Percentiles rank a stretch among this genome's conserved stretches.
phyloP scores from a whole-genome alignment of 2,797 vertebrate genomes.

The Buphagus erythrorhynchus region DNA sequence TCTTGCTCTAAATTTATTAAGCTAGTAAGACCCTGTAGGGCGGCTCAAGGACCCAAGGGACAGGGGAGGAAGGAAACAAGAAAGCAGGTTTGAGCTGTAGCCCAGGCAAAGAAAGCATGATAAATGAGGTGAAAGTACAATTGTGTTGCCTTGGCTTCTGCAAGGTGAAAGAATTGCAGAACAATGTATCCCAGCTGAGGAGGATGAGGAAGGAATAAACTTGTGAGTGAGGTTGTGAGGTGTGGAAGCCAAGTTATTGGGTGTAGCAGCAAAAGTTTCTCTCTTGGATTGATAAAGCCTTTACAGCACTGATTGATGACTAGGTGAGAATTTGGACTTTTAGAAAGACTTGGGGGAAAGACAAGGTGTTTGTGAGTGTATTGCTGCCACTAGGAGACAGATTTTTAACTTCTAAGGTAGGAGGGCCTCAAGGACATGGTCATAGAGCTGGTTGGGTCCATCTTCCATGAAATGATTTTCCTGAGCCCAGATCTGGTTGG shows the following conservation, averaged over 20 bases:
- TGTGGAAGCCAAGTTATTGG: background rate
- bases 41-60: background rate
- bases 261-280: background rate
- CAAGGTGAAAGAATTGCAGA: background rate
- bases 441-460: background rate
- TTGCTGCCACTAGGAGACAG: background rate
- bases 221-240: background rate
- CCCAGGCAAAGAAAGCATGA: background rate
- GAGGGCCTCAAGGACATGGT: background rate
- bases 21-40: slow-evolving; percentile 9
- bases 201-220: background rate
- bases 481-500: background rate
- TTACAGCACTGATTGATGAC: background rate
- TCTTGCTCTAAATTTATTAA: slow-evolving; percentile 31
- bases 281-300: background rate
- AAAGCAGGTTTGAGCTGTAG: slow-evolving; percentile 7
- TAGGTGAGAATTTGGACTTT: background rate
- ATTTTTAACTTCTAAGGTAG: background rate
- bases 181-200: background rate
- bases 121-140: background rate
- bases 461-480: background rate
- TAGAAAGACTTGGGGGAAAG: background rate
- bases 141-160: background rate
- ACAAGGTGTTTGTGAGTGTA: background rate
- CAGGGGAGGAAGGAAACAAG: slow-evolving; percentile 36